Evolutionary conservation across 2,888 invertebrate genomes (phyloP), one percentile per base, ranked within the genome.

Genomic region (Biston stratarius): DNA sequence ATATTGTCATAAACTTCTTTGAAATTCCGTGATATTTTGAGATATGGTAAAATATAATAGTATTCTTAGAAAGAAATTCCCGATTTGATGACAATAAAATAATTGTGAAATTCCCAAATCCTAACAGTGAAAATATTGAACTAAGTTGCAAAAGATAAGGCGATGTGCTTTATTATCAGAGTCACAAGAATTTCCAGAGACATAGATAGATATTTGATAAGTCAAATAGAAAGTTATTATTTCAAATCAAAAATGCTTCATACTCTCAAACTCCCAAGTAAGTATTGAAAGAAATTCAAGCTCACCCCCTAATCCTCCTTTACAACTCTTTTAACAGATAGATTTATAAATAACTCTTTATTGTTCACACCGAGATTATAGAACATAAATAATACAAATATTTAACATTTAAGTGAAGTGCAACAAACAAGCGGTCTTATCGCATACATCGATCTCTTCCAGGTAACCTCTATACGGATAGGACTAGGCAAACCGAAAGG

Each of bases 21-120:
- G 38, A 38, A 38, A 38, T 53, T 53, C 14, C 38, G 9, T 15
- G 10, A 38, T 5, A n/a, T 14, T 53, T 0, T 12, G 34, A 7
- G 12, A n/a, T 8, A 12, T 38, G 10, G 34, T 51, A 1, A 36
- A 38, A 38, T 6, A 38, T 44, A 11, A 12, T 12, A 0, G 6
- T 44, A 44, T 9, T 48, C 7, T 8, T 48, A 7, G 6, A 53
- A 6, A 53, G 53, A 38, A 53, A 53, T 53, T 38, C 38, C 53
- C 53, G 12, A 53, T 38, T 1, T 10, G 38, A 38, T 53, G 15
- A 15, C 38, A 14, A 34, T 49, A 11, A 34, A 48, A 24, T 1
- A 8, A 11, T 8, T 5, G 0, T 34, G 7, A 53, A 53, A 53
- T 15, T 38, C 14, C 15, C 34, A 36, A 51, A 36, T 36, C 6